Percentiles rank a stretch among this genome's conserved stretches.
Conservation (phyloP, 2,797 vertebrate genomes). For the Ptychadena robeensis region DNA sequence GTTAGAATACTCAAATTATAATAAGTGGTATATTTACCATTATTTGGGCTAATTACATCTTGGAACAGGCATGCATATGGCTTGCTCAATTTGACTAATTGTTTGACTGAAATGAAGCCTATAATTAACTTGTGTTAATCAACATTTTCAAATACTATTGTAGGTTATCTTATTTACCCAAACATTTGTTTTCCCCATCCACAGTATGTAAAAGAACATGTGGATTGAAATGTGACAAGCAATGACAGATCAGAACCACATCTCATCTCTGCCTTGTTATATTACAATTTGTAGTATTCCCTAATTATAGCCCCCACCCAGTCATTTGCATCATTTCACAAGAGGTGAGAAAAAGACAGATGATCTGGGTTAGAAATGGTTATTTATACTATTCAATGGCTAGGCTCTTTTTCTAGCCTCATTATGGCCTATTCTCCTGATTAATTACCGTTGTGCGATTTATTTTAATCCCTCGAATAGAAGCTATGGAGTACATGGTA, state of each 20-base stretch:
- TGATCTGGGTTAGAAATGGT: conserved; percentile 39
- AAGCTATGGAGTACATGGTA: conserved; percentile 32
- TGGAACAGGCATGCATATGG: not conserved
- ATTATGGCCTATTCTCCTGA: conserved; percentile 56
- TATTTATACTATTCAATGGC: conserved; percentile 52
- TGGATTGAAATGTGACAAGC: conserved; percentile 2
- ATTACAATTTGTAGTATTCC: conserved; percentile 45
- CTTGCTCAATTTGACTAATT: not conserved
- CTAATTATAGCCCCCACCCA: conserved; percentile 49
- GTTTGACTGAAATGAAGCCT: conserved; percentile 20
- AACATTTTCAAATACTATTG: not conserved
- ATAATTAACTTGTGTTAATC: not conserved
- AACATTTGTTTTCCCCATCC: not conserved
- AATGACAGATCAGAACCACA: conserved; percentile 7
- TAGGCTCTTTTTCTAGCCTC: conserved; percentile 30
- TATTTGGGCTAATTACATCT: conserved; percentile 8
- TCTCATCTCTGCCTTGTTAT: conserved; percentile 11
- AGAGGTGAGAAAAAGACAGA: conserved; percentile 51
- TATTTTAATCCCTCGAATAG: conserved; percentile 23
- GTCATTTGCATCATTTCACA: conserved; percentile 49
- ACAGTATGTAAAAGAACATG: conserved; percentile 6
- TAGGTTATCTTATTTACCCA: not conserved
- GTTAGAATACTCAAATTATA: not conserved
- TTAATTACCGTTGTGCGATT: conserved; percentile 52
- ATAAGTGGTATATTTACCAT: not conserved